These are phyloP conservation scores for Lanius collurio DNA, from an alignment of 2,113 vertebrate genomes.

Conservation along the genomic window DNA sequence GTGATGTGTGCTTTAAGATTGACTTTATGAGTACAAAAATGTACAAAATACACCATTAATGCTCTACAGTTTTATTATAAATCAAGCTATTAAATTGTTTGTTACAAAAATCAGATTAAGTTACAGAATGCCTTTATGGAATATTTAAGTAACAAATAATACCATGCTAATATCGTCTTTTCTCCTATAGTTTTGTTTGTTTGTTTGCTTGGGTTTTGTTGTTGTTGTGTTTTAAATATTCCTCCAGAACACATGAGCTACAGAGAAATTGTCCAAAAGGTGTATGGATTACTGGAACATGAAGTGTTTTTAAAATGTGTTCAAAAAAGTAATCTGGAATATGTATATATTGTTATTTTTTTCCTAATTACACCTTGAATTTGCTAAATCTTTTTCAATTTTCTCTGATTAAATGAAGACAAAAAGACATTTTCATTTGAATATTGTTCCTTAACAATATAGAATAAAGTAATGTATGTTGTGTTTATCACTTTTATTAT, in stretches of 20 bases:
- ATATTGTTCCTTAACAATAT: neutral
- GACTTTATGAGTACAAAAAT: neutral
- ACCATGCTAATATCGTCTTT: neutral
- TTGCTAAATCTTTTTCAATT: neutral
- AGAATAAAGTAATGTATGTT: neutral
- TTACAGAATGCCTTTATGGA: neutral
- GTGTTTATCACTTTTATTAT: neutral
- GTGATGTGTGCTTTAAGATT: neutral
- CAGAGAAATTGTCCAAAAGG: neutral
- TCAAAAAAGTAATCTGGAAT: neutral
- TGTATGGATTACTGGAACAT: neutral
- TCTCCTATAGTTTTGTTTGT: neutral
- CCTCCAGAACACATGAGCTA: neutral
- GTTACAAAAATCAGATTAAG: neutral
- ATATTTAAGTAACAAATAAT: neutral
- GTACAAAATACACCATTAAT: rapidly evolving
- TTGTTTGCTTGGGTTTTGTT: neutral
- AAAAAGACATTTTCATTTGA: neutral
- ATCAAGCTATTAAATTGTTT: neutral
- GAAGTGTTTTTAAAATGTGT: neutral
- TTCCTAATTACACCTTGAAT: neutral
- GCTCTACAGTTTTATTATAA: neutral
- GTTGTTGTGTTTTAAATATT: neutral
- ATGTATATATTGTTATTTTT: neutral
- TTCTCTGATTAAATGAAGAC: neutral